Percentiles rank a stretch among this genome's conserved stretches.
Evolutionary conservation across 2,888 invertebrate species (phyloP).

Genomic region (Adelphocoris suturalis): DNA sequence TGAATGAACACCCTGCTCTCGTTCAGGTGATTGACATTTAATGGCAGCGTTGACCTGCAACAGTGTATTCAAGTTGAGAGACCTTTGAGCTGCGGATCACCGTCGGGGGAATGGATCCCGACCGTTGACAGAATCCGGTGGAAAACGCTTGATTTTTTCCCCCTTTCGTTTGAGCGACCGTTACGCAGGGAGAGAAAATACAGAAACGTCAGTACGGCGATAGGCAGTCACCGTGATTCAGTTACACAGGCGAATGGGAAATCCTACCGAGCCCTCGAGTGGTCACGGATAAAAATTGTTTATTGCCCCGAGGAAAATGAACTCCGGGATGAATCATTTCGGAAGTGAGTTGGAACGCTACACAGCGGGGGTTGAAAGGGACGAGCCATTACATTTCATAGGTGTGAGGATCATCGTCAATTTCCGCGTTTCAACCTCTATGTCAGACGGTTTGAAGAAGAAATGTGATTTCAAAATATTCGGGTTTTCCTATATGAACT

Average conservation of each 20-base stretch:
- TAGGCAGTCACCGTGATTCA: conserved; percentile 52
- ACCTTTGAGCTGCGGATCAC: not conserved
- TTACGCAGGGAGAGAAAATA: not conserved
- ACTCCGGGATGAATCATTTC: conserved; percentile 43
- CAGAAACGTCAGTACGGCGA: conserved; percentile 35
- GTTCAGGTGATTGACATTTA: no score
- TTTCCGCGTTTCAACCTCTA: not conserved
- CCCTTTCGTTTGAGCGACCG: not conserved
- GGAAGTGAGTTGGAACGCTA: not conserved
- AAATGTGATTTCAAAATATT: no score
- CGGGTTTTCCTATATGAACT: no score
- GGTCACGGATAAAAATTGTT: conserved; percentile 63
- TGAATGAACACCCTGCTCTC: no score
- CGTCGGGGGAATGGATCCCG: not conserved
- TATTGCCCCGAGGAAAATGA: conserved; percentile 57
- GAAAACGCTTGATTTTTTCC: conserved; percentile 11
- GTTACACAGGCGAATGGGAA: conserved; percentile 31
- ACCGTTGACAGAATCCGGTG: conserved; percentile 14
- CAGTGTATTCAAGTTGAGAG: not conserved
- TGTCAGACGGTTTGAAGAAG: not conserved
- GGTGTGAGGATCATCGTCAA: not conserved
- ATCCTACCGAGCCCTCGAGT: not conserved
- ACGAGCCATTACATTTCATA: not conserved
- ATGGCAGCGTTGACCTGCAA: not conserved
- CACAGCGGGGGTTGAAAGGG: conserved; percentile 8